Evolutionary conservation across 2,113 vertebrate genomes (phyloP), one percentile per base, ranked within the genome.

Genomic region (Circaetus gallicus): DNA sequence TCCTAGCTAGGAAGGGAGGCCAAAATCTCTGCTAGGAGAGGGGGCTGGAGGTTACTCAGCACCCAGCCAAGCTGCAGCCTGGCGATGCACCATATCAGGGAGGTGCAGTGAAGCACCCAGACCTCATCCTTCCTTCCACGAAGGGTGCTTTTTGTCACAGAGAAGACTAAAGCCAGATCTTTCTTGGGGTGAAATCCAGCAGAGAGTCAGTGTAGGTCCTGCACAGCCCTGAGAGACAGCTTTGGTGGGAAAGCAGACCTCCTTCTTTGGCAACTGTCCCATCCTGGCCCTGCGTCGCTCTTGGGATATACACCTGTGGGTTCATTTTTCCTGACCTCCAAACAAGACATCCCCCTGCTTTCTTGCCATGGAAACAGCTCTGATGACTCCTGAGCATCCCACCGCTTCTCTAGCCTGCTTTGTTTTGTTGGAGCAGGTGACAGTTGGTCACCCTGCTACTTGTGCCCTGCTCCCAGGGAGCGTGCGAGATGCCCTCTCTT

Each of bases 381-480:
- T 20, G 63, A 8, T 29, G 70, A 34, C 28, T 63, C 66, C 43
- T 9, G 45, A 53, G 53, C 52, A n/a, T 28, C 70, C 84, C 71
- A 5, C 6, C 7, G 0, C 63, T 40, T 52, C 24, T 52, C 40
- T 38, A 59, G 13, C 12, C 63, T 4, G 25, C 0, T 11, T 71
- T 74, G 84, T 24, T 85, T 21, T 10, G n/a, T 0, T 45, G 92
- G 78, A 50, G 70, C n/a, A 26, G 69, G 69, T 79, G 87, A 3
- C 59, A 13, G 11, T 15, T 2, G 28, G 70, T 90, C 94, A 82
- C 70, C 7, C 25, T 1, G 4, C 32, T 13, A 18, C 42, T 34
- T 2, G 56, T 31, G 31, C 40, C 0, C 2, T 21, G 63, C 77
- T 45, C 1, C 0, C 79, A n/a, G 45, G 55, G 56, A 71, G 19